phyloP scores from a whole-genome alignment of 2,888 invertebrate genomes.

The Meiosimyza decipiens region DNA sequence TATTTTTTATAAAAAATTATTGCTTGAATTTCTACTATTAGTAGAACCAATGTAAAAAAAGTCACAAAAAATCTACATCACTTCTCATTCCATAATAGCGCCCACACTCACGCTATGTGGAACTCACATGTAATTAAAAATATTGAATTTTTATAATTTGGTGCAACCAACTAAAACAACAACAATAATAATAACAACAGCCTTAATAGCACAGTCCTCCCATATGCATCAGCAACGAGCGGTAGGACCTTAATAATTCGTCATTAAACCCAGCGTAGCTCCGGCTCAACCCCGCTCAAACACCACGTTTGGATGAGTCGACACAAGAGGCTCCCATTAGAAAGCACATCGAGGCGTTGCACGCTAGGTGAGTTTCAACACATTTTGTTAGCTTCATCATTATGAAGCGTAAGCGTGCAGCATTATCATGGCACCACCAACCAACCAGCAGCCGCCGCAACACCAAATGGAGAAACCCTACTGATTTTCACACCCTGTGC shows the following conservation, averaged over 20 bases:
- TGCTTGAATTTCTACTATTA: too few species aligned
- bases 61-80: too few species aligned
- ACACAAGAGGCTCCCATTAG: conserved; percentile 30
- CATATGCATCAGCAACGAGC: conserved; percentile 20
- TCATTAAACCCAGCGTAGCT: conserved; percentile 11
- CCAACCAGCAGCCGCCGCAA: conserved; percentile 4
- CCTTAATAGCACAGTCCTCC: background rate
- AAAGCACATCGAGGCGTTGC: conserved; percentile 23
- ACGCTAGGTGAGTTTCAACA: conserved; percentile 6
- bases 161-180: conserved; percentile 25
- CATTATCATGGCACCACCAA: background rate
- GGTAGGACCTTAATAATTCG: conserved; percentile 28
- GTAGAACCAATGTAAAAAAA: too few species aligned
- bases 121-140: conserved; percentile 31
- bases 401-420: conserved; percentile 26
- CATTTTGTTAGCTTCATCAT: conserved; percentile 33
- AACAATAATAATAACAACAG: conserved; percentile 11
- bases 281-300: conserved; percentile 10
- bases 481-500: conserved; percentile 26
- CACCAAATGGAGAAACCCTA: conserved; percentile 8
- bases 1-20: too few species aligned
- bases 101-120: background rate
- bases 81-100: background rate
- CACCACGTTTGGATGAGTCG: conserved; percentile 21
- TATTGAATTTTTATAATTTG: conserved; percentile 30